Percentiles rank a stretch among this genome's conserved stretches.
These are phyloP conservation scores for Gymnothorax reevesii DNA, from an alignment of 2,797 vertebrate species.

Conservation along the genomic window DNA sequence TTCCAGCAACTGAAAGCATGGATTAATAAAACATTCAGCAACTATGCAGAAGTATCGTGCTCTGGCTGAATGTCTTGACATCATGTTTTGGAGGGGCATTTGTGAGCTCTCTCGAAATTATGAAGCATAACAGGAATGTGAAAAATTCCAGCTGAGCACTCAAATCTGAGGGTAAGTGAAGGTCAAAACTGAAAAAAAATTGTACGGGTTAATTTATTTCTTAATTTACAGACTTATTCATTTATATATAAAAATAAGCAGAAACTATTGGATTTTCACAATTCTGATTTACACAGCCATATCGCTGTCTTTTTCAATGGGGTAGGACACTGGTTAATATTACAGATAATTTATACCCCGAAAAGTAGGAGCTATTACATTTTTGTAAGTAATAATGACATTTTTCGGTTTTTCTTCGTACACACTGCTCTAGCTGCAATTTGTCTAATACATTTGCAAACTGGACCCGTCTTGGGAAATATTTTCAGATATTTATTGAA, in stretches of 20 bases:
- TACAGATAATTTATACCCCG: background rate
- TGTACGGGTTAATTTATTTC: background rate
- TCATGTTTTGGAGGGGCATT: background rate
- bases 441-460: background rate
- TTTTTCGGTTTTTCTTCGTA: background rate
- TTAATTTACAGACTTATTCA: background rate
- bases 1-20: background rate
- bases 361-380: background rate
- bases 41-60: background rate
- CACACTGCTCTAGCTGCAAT: background rate
- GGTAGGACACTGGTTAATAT: no score
- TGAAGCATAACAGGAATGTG: background rate
- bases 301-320: no score
- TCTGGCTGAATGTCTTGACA: background rate
- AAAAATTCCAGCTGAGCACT: background rate
- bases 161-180: background rate
- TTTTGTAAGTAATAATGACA: background rate
- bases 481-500: constrained; percentile 18
- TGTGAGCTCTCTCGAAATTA: background rate
- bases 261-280: background rate
- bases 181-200: background rate
- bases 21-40: background rate
- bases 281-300: background rate
- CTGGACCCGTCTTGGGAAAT: background rate
- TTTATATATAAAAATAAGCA: background rate